A percentile compares a stretch with the other conserved stretches of the same genome.
These are phyloP conservation scores for Agriopis marginaria DNA, from an alignment of 2,888 invertebrate genomes.

Conservation along the genomic window DNA sequence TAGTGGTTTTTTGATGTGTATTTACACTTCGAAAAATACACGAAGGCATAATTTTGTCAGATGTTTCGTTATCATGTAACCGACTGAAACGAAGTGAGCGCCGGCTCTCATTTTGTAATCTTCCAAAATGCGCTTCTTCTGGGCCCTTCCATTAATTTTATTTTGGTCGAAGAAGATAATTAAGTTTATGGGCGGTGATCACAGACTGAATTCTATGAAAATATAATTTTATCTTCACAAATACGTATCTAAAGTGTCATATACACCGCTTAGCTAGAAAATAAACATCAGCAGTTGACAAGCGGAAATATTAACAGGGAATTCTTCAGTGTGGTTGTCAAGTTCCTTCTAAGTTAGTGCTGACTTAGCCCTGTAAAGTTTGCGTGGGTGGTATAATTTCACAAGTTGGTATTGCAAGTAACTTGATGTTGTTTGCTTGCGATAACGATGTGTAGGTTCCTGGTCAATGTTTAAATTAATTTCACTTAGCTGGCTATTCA, in stretches of 20 bases:
- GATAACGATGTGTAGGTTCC: background rate
- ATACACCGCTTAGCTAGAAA: constrained; percentile 9
- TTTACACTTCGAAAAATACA: too few relatives aligned
- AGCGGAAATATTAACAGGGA: constrained; percentile 31
- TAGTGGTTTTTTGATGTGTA: too few relatives aligned
- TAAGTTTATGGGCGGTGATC: too few relatives aligned
- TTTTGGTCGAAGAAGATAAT: too few relatives aligned
- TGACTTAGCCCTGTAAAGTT: constrained; percentile 34
- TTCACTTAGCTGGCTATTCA: background rate
- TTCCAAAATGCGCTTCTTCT: too few relatives aligned
- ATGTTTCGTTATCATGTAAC: too few relatives aligned
- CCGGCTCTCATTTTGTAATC: too few relatives aligned
- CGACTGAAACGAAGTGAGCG: too few relatives aligned
- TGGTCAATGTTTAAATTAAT: background rate
- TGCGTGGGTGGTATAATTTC: constrained; percentile 37
- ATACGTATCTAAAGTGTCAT: constrained; percentile 6
- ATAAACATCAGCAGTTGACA: constrained; percentile 31
- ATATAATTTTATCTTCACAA: constrained; percentile 16
- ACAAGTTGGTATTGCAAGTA: constrained; percentile 12
- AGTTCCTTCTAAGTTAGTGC: constrained; percentile 31
- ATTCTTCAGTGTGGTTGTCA: constrained; percentile 42
- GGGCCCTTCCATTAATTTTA: too few relatives aligned
- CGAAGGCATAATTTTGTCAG: too few relatives aligned
- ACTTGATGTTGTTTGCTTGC: constrained; percentile 1
- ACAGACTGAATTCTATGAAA: constrained; percentile 11